These are phyloP conservation scores for Aradophagus sp. DNA, from an alignment of 1,140 invertebrate species.

Conservation along the genomic window DNA sequence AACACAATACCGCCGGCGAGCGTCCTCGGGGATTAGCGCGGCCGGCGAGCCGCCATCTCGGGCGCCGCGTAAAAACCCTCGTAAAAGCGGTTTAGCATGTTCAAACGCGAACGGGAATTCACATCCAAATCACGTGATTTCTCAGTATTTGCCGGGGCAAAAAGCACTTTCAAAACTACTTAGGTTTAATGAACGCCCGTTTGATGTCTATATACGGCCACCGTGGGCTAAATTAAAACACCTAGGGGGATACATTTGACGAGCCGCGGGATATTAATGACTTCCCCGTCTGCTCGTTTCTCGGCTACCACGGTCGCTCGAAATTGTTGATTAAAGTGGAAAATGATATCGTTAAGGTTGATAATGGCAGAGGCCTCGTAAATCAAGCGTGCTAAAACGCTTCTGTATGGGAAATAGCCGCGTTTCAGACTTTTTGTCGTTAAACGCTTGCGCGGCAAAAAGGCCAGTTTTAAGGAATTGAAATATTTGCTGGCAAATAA, in stretches of 20 bases:
- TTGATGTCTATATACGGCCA: conserved; percentile 26
- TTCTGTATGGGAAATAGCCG: no score
- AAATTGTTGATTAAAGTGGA: no score
- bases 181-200: conserved; percentile 37
- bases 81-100: conserved; percentile 54
- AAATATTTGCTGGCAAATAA: no score
- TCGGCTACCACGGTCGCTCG: no score
- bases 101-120: conserved; percentile 42
- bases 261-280: conserved; percentile 29
- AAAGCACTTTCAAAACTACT: conserved; percentile 41
- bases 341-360: no score
- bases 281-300: no score
- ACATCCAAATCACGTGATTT: conserved; percentile 55
- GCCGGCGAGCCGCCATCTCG: conserved; percentile 40
- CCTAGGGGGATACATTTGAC: conserved; percentile 31
- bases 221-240: conserved; percentile 40
- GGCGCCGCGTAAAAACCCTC: conserved; percentile 40
- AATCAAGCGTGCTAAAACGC: no score
- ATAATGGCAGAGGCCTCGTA: no score
- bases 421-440: no score
- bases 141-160: conserved; percentile 42
- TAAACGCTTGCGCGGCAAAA: no score
- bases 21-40: conserved; percentile 53
- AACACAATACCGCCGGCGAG: conserved; percentile 54
- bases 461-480: no score